Evolutionary conservation across 1,140 invertebrate genomes (phyloP), one percentile per base, ranked within the genome.

Genomic region (Calycopis cecrops): DNA sequence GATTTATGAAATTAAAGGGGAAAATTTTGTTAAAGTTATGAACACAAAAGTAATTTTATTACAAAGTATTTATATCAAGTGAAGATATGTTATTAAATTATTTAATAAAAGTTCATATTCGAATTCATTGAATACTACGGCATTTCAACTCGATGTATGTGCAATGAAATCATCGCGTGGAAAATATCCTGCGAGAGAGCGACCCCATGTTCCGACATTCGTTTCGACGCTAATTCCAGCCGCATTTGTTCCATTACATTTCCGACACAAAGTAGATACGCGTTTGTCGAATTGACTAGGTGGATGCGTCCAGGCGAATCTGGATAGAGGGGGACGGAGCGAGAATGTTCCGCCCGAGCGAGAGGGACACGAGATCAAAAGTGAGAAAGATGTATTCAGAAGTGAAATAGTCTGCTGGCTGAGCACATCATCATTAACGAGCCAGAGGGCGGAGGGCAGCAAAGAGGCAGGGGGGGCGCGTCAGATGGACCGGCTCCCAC

Each of bases 331-430:
- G 71, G 62, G 73, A 78, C 47, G 66, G 34, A 56, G 57, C 59
- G 71, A 71, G 69, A 47, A 49, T 48, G 18, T 35, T 48, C 51
- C 62, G 17, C 62, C 62, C 10, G 74, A 55, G 67, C 52, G 66
- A 87, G 44, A 70, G 62, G 71, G 82, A 79, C 65, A 69, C 62
- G 64, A 67, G 65, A 81, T 80, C 79, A 87, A 85, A 88, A 88
- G 87, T 88, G 87, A 88, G 87, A 88, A 88, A 88, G 87, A 88
- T 88, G 87, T 88, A 88, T 88, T 87, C 86, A 88, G 85, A 88
- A 88, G 87, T 88, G 87, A 88, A 88, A 88, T 88, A 88, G 87
- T 88, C 85, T 85, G 85, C 85, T 82, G 85, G 85, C 85, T 88
- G 87, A 88, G 85, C 87, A 88, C 85, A 88, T 88, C 87, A 88